Evolutionary conservation across 2,888 invertebrate species (phyloP).

Genomic region (Epinotia demarniana): DNA sequence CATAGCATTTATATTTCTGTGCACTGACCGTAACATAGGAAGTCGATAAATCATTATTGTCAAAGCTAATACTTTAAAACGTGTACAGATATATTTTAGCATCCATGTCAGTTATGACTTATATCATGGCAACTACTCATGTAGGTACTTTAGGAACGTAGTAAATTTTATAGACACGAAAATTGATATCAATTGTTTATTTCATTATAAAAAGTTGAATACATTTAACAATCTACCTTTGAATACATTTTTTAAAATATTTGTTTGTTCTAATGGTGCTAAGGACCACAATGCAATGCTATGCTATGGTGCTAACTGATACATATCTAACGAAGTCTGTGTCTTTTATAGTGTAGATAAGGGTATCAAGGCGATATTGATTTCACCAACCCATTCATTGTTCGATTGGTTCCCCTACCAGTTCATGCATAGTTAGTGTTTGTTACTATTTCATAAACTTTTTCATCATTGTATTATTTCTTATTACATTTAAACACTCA

Average conservation of each 20-base stretch:
- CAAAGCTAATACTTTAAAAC: not conserved
- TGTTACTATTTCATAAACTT: constrained; percentile 68
- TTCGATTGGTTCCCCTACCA: constrained; percentile 61
- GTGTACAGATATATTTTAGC: not conserved
- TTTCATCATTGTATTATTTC: constrained; percentile 48
- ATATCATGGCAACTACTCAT: not conserved
- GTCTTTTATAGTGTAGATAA: constrained; percentile 77
- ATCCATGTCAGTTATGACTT: not conserved
- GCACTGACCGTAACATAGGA: not conserved
- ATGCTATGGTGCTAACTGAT: constrained; percentile 76
- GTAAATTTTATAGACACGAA: constrained; percentile 43
- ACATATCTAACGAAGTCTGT: constrained; percentile 60
- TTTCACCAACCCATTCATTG: constrained; percentile 68
- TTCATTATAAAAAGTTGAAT: constrained; percentile 49
- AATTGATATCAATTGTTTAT: constrained; percentile 11
- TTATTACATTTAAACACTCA: constrained; percentile 51
- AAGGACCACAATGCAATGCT: no score
- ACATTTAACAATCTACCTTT: no score
- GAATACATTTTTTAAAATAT: constrained; percentile 44
- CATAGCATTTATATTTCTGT: not conserved
- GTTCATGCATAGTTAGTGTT: constrained; percentile 55
- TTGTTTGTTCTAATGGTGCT: constrained; percentile 59
- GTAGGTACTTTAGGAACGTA: constrained; percentile 22
- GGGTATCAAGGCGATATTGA: constrained; percentile 76
- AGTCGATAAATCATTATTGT: no score